Evolutionary conservation across 1,140 invertebrate genomes (phyloP).

Genomic region (Drosophila virilis): DNA sequence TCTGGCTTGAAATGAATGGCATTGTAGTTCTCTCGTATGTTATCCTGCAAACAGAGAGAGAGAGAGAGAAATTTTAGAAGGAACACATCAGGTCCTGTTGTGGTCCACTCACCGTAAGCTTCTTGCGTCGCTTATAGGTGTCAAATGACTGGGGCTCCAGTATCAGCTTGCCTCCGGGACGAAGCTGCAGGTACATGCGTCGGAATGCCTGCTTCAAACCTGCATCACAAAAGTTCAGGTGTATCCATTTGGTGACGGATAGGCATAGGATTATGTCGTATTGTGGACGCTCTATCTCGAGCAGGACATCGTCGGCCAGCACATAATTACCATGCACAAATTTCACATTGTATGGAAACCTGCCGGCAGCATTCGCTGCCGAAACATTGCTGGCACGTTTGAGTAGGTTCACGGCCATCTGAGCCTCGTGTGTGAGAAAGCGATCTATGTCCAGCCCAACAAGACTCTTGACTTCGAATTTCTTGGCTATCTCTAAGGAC

Average conservation of each 20-base stretch:
- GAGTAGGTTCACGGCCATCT: constrained; percentile 34
- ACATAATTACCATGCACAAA: constrained; percentile 94
- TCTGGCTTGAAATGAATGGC: constrained; percentile 93
- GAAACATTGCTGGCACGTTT: constrained; percentile 44
- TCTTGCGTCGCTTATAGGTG: constrained; percentile 94
- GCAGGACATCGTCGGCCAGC: constrained; percentile 91
- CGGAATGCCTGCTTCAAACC: constrained; percentile 96
- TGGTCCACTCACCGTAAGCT: constrained; percentile 87
- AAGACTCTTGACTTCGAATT: constrained; percentile 92
- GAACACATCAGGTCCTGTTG: constrained; percentile 59
- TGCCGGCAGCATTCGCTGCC: constrained; percentile 3
- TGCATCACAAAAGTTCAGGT: constrained; percentile 98
- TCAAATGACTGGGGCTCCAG: constrained; percentile 97
- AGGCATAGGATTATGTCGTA: constrained; percentile 98
- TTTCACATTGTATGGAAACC: constrained; percentile 69
- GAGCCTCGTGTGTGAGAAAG: constrained; percentile 89
- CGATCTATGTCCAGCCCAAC: constrained; percentile 98
- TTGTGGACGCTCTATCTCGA: constrained; percentile 92
- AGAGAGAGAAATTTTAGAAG: neutral
- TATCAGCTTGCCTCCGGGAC: constrained; percentile 94
- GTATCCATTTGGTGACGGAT: constrained; percentile 99
- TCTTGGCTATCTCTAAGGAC: constrained; percentile 92
- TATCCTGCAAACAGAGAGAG: constrained; percentile 45
- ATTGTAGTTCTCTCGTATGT: constrained; percentile 92
- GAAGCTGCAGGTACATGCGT: constrained; percentile 94